phyloP scores from a whole-genome alignment of 2,113 vertebrate genomes.

The Microcebus tavaratra region DNA sequence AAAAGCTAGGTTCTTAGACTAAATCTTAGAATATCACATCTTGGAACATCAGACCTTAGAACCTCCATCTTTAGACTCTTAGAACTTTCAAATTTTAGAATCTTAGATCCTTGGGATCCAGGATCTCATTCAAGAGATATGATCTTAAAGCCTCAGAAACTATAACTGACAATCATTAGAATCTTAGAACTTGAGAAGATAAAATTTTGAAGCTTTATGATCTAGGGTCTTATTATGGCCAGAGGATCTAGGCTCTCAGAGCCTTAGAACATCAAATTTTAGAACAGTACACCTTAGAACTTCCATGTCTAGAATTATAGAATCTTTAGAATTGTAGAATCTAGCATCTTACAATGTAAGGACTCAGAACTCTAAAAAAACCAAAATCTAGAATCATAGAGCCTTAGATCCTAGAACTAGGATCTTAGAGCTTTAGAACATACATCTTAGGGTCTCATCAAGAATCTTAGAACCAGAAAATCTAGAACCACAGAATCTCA shows the following conservation, averaged over 20 bases:
- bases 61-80: neutral
- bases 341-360: neutral
- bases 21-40: slow-evolving; percentile 44
- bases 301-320: slow-evolving; percentile 29
- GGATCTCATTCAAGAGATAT: slow-evolving; percentile 1
- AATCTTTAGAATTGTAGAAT: slow-evolving; percentile 28
- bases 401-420: neutral
- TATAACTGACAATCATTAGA: neutral
- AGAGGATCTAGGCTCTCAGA: slow-evolving; percentile 6
- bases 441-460: slow-evolving; percentile 19
- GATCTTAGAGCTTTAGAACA: slow-evolving; percentile 42
- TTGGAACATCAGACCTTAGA: slow-evolving; percentile 41
- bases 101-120: slow-evolving; percentile 4
- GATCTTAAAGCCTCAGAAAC: slow-evolving; percentile 9
- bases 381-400: slow-evolving; percentile 41
- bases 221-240: neutral
- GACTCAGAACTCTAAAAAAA: slow-evolving; percentile 9
- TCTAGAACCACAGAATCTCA: slow-evolving; percentile 10
- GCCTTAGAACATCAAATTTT: slow-evolving; percentile 7
- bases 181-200: slow-evolving; percentile 37
- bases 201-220: slow-evolving; percentile 13
- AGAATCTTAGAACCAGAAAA: slow-evolving; percentile 40
- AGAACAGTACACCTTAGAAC: slow-evolving; percentile 16
- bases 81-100: slow-evolving; percentile 58
- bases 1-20: slow-evolving; percentile 35